A percentile compares a stretch with the other conserved stretches of the same genome.
Evolutionary conservation across 2,113 vertebrate species (phyloP).

Genomic region (Mixornis gularis): DNA sequence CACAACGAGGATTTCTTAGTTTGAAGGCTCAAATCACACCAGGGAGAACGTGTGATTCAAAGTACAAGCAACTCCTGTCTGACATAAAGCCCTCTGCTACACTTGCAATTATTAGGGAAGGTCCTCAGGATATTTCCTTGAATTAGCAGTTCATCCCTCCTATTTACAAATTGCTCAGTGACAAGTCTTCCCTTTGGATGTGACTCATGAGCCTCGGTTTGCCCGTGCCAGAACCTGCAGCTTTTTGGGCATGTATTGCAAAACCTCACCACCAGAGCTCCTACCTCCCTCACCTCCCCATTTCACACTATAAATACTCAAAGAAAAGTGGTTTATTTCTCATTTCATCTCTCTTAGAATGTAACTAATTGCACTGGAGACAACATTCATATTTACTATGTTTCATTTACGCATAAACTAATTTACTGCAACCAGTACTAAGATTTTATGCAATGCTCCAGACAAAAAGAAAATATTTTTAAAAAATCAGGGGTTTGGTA

Average conservation of each 20-base stretch:
- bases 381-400: background rate
- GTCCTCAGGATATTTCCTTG: background rate
- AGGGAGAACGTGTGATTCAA: background rate
- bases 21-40: background rate
- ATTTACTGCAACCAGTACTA: background rate
- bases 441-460: background rate
- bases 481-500: no score
- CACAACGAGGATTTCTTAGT: background rate
- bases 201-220: slow-evolving; percentile 14
- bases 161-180: slow-evolving; percentile 27
- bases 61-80: background rate
- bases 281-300: background rate
- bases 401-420: background rate
- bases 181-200: slow-evolving; percentile 22
- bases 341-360: background rate
- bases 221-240: background rate
- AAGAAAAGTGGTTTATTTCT: background rate
- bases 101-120: slow-evolving; percentile 7
- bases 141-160: slow-evolving; percentile 23
- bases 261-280: slow-evolving; percentile 5
- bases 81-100: background rate
- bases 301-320: background rate
- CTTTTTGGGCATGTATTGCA: background rate
- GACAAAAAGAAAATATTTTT: background rate
- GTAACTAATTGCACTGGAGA: background rate